Evolutionary conservation across 1,140 invertebrate species (phyloP), one percentile per base, ranked within the genome.

Genomic region (Melanaphis sacchari): DNA sequence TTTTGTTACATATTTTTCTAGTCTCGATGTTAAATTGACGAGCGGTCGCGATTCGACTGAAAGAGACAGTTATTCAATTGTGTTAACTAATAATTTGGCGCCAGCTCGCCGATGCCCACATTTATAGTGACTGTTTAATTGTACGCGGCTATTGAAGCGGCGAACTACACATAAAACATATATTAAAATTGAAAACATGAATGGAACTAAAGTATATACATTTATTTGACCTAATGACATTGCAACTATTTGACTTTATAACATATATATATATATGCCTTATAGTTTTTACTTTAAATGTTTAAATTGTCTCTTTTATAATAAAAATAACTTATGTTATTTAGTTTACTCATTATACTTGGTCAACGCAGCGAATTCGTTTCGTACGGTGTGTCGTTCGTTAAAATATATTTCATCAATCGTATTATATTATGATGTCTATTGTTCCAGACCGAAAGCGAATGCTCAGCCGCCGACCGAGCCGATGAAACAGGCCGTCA

Each of bases 401-500:
- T 76, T 76, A 36, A 76, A 76, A n/a, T 36, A 18, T 76, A 21
- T 81, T 91, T 91, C 46, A 81, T 91, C 18, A 22, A 46, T 36
- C 22, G 22, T 43, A 22, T 81, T 91, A 41, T 66, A 46, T 76
- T 43, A 26, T 90, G 26, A n/a, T 82, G 21, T 91, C 11, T 49
- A 46, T 82, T 24, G 31, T 81, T 91, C 26, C 26, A 98, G 96
- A 98, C 97, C 94, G 97, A 98, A 95, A 98, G 97, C 95, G 97
- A 98, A 95, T 94, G 94, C 93, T 95, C 95, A 92, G 91, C 91
- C 24, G 91, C 22, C n/a, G 96, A 97, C 94, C 97, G 97, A 94
- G 97, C 97, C 94, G 97, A 97, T 95, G 97, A 97, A 95, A 97
- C 97, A 81, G 96, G 97, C 88, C 96, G 97, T 94, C 95, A 97